Evolutionary conservation across 2,888 invertebrate genomes (phyloP).

Genomic region (Artemia sp.): DNA sequence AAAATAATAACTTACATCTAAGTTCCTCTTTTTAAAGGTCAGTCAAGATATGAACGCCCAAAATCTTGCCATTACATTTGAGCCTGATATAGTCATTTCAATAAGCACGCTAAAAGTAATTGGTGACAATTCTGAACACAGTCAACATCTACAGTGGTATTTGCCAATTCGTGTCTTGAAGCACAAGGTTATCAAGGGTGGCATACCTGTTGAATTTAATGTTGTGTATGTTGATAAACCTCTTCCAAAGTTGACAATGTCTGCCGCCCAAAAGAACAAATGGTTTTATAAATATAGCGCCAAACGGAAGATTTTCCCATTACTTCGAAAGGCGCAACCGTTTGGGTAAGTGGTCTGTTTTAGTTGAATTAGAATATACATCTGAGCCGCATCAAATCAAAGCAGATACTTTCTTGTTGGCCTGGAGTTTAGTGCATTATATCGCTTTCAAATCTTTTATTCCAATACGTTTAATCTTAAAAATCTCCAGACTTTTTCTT

Average conservation of each 20-base stretch:
- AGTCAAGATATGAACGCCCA: neutral
- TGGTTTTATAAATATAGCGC: slow-evolving; percentile 28
- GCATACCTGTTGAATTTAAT: slow-evolving; percentile 17
- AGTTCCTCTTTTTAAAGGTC: neutral
- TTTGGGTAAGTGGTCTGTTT: too few species aligned
- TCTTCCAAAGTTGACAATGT: slow-evolving; percentile 27
- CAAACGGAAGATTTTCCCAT: slow-evolving; percentile 17
- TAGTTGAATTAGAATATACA: too few species aligned
- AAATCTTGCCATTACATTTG: neutral
- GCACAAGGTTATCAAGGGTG: neutral
- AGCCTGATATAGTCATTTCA: neutral
- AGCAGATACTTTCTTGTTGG: too few species aligned
- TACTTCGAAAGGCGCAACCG: too few species aligned
- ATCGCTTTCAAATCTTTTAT: too few species aligned
- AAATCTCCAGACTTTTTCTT: too few species aligned
- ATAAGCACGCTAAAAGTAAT: neutral
- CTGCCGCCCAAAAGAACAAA: slow-evolving; percentile 28
- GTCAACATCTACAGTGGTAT: neutral
- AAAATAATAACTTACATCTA: too few species aligned
- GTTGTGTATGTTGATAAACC: slow-evolving; percentile 30
- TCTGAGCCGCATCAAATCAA: too few species aligned
- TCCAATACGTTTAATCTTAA: too few species aligned
- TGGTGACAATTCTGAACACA: neutral
- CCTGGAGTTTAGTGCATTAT: too few species aligned
- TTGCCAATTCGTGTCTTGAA: neutral